These are phyloP conservation scores for Drosophila infuscata DNA, from an alignment of 2,888 invertebrate genomes.

Conservation along the genomic window DNA sequence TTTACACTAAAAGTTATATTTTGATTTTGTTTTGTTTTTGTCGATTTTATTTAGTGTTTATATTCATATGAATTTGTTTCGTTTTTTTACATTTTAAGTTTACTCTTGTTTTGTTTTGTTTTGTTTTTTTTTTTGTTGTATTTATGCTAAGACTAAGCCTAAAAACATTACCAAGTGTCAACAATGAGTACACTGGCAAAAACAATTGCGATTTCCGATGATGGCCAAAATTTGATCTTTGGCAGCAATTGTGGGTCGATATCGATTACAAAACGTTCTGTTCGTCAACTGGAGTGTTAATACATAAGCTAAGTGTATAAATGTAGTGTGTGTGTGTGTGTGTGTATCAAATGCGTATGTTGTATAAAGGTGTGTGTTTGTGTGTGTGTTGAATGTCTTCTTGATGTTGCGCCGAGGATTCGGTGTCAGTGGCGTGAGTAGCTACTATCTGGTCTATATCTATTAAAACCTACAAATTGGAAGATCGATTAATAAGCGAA, in stretches of 20 bases:
- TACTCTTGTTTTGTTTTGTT: constrained; percentile 24
- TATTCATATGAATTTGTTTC: constrained; percentile 30
- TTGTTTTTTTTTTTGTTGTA: constrained; percentile 9
- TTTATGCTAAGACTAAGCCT: constrained; percentile 73
- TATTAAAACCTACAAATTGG: constrained; percentile 52
- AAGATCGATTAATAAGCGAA: not conserved
- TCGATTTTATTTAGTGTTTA: constrained; percentile 43
- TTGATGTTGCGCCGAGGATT: constrained; percentile 37
- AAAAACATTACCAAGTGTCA: constrained; percentile 54
- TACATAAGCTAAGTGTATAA: constrained; percentile 65
- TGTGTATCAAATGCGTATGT: constrained; percentile 39
- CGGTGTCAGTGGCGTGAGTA: constrained; percentile 16
- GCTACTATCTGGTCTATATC: constrained; percentile 42
- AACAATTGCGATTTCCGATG: constrained; percentile 38
- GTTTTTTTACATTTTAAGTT: constrained; percentile 50
- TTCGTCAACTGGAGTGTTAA: constrained; percentile 72
- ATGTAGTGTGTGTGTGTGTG: constrained; percentile 24
- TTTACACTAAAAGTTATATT: constrained; percentile 21
- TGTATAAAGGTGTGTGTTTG: constrained; percentile 26
- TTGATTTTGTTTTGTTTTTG: constrained; percentile 14
- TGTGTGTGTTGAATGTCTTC: constrained; percentile 34
- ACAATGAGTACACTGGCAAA: constrained; percentile 28
- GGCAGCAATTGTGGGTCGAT: constrained; percentile 30
- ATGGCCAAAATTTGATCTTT: constrained; percentile 23
- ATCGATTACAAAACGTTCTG: constrained; percentile 19